phyloP scores from a whole-genome alignment of 2,113 vertebrate species.

The Pseudorasbora parva region DNA sequence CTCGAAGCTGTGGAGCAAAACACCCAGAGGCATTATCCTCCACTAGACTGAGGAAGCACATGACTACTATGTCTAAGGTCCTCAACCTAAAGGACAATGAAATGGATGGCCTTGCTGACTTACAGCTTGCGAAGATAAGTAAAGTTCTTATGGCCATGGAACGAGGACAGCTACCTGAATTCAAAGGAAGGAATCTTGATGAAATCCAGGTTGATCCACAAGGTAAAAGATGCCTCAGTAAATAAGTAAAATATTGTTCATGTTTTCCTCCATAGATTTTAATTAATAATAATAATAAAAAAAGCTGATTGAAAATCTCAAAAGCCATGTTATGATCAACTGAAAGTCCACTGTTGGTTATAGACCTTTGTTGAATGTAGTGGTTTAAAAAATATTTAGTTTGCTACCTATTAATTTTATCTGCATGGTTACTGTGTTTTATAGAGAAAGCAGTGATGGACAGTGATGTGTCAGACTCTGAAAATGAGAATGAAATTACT shows the following conservation, averaged over 20 bases:
- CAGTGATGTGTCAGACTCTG: constrained; percentile 25
- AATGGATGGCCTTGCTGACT: no score
- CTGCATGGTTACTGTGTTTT: constrained; percentile 10
- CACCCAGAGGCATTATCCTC: constrained; percentile 3
- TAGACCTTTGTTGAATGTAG: not conserved
- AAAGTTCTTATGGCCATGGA: constrained; percentile 3
- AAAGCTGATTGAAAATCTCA: not conserved
- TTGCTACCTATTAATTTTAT: not conserved
- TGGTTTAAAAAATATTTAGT: not conserved
- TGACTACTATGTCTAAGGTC: constrained; percentile 24
- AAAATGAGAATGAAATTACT: constrained; percentile 8
- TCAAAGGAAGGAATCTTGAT: constrained; percentile 39
- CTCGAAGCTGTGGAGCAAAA: constrained; percentile 33
- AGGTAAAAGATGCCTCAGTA: constrained; percentile 16
- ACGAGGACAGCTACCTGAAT: constrained; percentile 15
- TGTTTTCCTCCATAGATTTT: not conserved
- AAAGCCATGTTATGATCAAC: not conserved
- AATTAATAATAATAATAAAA: not conserved
- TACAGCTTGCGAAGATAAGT: no score
- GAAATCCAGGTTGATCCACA: constrained; percentile 50
- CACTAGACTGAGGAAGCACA: not conserved
- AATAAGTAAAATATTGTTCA: not conserved
- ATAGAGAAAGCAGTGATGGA: not conserved
- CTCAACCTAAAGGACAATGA: no score
- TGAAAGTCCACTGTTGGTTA: not conserved